Evolutionary conservation across 2,113 vertebrate genomes (phyloP), one percentile per base, ranked within the genome.

Genomic region (Chaetodon trifascialis): DNA sequence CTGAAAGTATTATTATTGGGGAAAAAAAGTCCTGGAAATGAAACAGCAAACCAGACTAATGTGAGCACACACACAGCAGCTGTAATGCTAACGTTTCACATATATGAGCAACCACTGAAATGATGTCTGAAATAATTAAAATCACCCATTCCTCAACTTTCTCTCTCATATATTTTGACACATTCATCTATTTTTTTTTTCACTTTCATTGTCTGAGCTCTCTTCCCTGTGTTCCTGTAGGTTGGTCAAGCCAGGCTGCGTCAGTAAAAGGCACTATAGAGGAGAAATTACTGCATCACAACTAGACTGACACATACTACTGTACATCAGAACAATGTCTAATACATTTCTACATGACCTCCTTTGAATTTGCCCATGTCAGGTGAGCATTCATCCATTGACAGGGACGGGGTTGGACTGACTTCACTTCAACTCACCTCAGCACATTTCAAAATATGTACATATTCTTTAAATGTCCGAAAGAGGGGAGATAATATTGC

Each of bases 251-350:
- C 89, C 88, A 88, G 71, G 79, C 87, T 83, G 89, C 74, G 80
- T 87, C 89, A 92, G 89, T 82, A 76, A 87, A 93, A 94, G 93
- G 93, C 92, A 94, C 92, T 90, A 84, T 78, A 80, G 83, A 88
- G 83, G 79, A 88, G 67, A 89, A 83, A 80, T 80, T 66, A 93
- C 89, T 92, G 90, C 90, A 90, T 86, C 85, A 91, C 86, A 86
- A 86, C 88, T 79, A 90, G 55, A 91, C 73, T 63, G 63, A 89
- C 81, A 86, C 69, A 76, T 7, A 89, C 19, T 70, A 30, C 30
- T 30, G 30, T 30, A 88, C 86, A 85, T 83, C 78, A 77, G 55
- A 89, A 87, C 84, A 79, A 86, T 60, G 73, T 65, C 84, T 78
- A 85, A 71, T 12, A 92, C 66, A 40, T 67, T 23, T 86, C 76